These are phyloP conservation scores for Prolemur simus DNA, from an alignment of 2,113 vertebrate species.

Conservation along the genomic window DNA sequence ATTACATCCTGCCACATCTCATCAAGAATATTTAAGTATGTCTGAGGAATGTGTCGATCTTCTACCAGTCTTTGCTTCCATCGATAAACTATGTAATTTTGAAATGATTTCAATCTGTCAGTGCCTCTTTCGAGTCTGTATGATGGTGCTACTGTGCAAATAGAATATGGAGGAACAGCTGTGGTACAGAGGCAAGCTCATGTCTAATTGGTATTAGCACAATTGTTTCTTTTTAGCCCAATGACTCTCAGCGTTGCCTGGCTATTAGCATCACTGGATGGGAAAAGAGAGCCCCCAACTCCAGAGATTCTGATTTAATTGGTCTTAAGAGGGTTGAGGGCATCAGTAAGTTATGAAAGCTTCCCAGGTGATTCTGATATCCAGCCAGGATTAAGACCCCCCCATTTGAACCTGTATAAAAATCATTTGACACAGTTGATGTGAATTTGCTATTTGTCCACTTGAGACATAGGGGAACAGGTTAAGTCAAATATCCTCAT, in stretches of 20 bases:
- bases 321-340: background rate
- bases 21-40: background rate
- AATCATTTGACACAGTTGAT: background rate
- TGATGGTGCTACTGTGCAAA: background rate
- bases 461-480: background rate
- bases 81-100: background rate
- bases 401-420: background rate
- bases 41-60: background rate
- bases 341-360: background rate
- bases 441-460: background rate
- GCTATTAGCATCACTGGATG: background rate
- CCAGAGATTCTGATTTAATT: background rate
- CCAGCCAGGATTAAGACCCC: background rate
- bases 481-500: background rate
- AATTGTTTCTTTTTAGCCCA: background rate
- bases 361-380: background rate
- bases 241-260: background rate
- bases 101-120: background rate
- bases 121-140: background rate
- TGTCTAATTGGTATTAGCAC: background rate
- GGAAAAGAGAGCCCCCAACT: rapidly evolving
- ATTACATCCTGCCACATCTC: background rate
- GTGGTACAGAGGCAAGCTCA: background rate
- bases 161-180: background rate
- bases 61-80: background rate